A percentile compares a stretch with the other conserved stretches of the same genome.
These are phyloP conservation scores for Zelleria hepariella DNA, from an alignment of 2,888 invertebrate species.

Conservation along the genomic window DNA sequence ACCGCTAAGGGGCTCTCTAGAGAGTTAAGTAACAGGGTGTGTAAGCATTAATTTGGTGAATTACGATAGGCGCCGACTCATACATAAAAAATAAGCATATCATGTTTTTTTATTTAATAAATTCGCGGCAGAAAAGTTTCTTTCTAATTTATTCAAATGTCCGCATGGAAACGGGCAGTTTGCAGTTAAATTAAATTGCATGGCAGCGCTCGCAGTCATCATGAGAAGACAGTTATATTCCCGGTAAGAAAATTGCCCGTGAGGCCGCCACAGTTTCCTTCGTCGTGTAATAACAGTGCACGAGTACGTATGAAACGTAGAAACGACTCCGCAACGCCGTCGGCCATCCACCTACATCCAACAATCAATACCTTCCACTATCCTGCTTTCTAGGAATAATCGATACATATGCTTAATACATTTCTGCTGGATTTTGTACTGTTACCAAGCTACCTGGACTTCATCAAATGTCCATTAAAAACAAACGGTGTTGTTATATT, in stretches of 20 bases:
- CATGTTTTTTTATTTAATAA: neutral
- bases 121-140: neutral
- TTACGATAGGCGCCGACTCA: too few species aligned
- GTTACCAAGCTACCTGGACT: neutral
- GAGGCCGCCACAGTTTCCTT: conserved; percentile 1
- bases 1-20: too few species aligned
- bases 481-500: too few species aligned
- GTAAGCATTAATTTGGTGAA: too few species aligned
- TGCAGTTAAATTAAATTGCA: conserved; percentile 3
- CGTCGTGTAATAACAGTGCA: neutral
- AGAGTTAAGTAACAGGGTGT: too few species aligned
- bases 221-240: conserved; percentile 4
- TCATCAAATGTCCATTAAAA: neutral
- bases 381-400: conserved; percentile 26
- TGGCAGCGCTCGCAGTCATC: conserved; percentile 1
- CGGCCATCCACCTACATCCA: conserved; percentile 11
- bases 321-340: neutral
- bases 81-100: neutral
- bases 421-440: neutral
- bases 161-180: neutral
- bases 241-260: conserved; percentile 2
- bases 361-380: conserved; percentile 23
- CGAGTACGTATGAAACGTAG: neutral
- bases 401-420: neutral
- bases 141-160: neutral